Conservation (phyloP, 2,113 vertebrate species). For the Fregata magnificens region DNA sequence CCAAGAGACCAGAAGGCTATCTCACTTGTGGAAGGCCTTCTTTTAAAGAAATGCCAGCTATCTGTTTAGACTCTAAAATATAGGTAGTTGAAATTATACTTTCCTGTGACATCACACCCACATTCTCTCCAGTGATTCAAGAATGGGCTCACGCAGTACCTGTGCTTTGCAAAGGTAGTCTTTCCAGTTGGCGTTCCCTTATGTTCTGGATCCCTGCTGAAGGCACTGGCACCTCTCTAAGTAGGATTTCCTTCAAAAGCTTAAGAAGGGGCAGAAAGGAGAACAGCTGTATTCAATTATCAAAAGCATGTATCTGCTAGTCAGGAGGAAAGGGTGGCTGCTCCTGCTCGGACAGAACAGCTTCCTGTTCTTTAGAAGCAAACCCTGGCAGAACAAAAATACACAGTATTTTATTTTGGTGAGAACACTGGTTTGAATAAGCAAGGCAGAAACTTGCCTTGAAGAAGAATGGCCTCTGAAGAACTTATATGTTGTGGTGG, state of each 20-base stretch:
- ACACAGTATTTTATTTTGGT: background rate
- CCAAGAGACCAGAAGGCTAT: background rate
- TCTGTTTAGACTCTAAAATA: background rate
- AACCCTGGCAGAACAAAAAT: background rate
- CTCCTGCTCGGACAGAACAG: background rate
- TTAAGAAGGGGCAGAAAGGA: background rate
- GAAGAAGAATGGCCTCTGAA: background rate
- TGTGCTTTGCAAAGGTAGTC: background rate
- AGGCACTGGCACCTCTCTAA: background rate
- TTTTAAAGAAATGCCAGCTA: background rate
- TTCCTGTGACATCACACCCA: background rate
- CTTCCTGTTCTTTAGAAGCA: background rate
- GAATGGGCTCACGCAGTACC: background rate
- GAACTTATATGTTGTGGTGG: background rate
- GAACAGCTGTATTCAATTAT: conserved; percentile 22
- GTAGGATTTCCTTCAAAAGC: background rate
- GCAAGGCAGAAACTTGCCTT: background rate
- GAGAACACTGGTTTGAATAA: background rate
- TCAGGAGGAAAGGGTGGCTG: background rate
- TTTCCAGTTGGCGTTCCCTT: rapidly evolving
- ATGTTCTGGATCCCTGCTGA: background rate
- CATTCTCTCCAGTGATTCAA: background rate
- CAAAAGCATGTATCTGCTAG: background rate
- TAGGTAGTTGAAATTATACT: background rate
- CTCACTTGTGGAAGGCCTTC: background rate